Percentiles rank a stretch among this genome's conserved stretches.
These are phyloP conservation scores for Danio aesculapii DNA, from an alignment of 2,797 vertebrate species.

Conservation along the genomic window DNA sequence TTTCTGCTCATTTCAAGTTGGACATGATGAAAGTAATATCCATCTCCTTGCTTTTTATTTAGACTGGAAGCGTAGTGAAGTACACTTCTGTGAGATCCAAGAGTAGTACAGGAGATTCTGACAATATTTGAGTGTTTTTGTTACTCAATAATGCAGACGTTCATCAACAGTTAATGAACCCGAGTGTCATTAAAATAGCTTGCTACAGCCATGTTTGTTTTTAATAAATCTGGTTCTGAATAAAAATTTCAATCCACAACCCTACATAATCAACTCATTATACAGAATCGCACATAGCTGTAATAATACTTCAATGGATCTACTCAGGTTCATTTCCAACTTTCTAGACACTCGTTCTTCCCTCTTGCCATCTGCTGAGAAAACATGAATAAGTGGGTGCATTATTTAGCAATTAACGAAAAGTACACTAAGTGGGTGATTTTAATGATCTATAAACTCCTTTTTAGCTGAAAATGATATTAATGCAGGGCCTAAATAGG, in stretches of 20 bases:
- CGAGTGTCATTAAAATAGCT: not conserved
- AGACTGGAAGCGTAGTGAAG: not conserved
- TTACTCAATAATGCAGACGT: not conserved
- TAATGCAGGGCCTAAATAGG: conserved; percentile 49
- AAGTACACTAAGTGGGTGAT: conserved; percentile 61
- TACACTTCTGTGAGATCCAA: not conserved
- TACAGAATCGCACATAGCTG: conserved; percentile 49
- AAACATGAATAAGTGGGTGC: conserved; percentile 53
- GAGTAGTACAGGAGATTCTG: not conserved
- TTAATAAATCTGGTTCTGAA: conserved; percentile 1
- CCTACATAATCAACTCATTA: conserved; percentile 49
- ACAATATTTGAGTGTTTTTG: not conserved
- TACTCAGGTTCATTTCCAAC: conserved; percentile 42
- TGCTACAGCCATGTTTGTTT: not conserved
- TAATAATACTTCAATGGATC: conserved; percentile 52
- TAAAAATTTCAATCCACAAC: not conserved
- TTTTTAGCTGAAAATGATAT: conserved; percentile 54
- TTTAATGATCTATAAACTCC: conserved; percentile 64
- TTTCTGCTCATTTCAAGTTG: conserved; percentile 2
- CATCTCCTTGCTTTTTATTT: not conserved
- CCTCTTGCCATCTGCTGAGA: conserved; percentile 57
- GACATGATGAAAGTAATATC: not conserved
- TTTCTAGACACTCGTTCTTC: conserved; percentile 45
- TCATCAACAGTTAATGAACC: not conserved
- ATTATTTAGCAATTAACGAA: conserved; percentile 66